These are phyloP conservation scores for Carabus problematicus DNA, from an alignment of 2,888 invertebrate species.

Conservation along the genomic window DNA sequence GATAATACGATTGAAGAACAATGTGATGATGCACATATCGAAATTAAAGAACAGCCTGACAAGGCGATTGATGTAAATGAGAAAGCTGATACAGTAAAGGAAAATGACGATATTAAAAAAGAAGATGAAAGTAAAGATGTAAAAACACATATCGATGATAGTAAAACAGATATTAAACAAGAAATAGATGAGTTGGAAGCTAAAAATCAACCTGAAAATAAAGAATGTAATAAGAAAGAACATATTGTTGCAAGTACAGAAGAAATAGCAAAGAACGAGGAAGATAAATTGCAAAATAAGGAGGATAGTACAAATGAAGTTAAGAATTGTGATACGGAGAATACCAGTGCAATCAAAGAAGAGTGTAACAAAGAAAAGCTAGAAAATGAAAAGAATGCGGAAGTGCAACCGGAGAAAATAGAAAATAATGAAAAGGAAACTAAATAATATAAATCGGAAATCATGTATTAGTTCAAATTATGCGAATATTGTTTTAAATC, in stretches of 20 bases:
- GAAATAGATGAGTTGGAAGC: neutral
- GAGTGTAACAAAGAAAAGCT: neutral
- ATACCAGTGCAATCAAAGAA: neutral
- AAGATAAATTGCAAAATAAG: too few species aligned
- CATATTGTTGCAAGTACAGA: neutral
- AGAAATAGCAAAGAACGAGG: too few species aligned
- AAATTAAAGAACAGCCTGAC: too few species aligned
- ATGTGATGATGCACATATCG: too few species aligned
- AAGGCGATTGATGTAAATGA: too few species aligned
- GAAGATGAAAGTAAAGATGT: neutral
- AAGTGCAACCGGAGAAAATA: neutral
- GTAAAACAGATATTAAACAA: constrained; percentile 1
- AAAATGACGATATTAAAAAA: neutral
- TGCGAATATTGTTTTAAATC: too few species aligned
- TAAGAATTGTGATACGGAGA: constrained; percentile 4
- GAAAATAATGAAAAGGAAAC: too few species aligned
- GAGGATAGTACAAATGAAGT: neutral
- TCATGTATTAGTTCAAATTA: too few species aligned
- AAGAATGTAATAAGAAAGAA: constrained; percentile 1
- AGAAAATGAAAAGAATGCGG: neutral
- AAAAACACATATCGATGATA: neutral
- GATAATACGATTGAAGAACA: neutral
- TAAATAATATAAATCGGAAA: too few species aligned
- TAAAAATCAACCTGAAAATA: neutral
- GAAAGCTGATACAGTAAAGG: too few species aligned